Base-by-base conservation (phyloP, 2,797 vertebrate genomes). In the Lagorchestes hirsutus region DNA sequence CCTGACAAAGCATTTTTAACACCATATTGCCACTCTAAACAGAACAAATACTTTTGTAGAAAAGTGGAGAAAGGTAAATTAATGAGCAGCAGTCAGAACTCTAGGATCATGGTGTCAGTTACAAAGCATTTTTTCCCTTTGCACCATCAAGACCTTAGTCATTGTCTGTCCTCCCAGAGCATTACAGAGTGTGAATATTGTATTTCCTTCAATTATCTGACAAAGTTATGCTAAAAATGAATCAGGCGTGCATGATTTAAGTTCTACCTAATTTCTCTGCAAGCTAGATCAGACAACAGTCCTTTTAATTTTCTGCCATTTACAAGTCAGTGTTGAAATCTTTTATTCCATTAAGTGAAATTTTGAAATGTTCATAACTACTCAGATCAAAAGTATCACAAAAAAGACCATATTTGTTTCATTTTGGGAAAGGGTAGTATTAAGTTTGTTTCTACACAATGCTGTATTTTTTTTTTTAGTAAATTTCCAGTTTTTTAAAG, bases 281-380 rank as follows among this genome's bases (percentile, higher is more conserved):
- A 50, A 82, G 74, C 74, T 16, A 46, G 40, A 28, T 87, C 40
- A 87, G 40, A 46, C 22, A 46, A 87, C 28, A 87, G 74, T 24
- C 40, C 22, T 31, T 40, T 59, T 52, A 92, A 92, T 92, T 22
- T 50, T 59, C 40, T 95, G n/a, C 27, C 93, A 91, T 93, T 96
- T 92, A n/a, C 57, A 93, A 92, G 92, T 82, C 90, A 94, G 92
- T 54, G 57, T n/a, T 29, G 31, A 93, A 95, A 95, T 3, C 62
- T 1, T 6, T 1, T 28, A 40, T 87, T 50, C 27, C 87, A 90
- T n/a, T 62, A 82, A 46, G 57, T n/a, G 59, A 56, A 91, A 96
- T 90, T 95, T 93, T 93, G 0, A 0, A 92, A 90, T 0, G 0
- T 5, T 59, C 91, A 93, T 27, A 46, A 34, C 40, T 92, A n/a